These are phyloP conservation scores for Callorhinus ursinus DNA, from an alignment of 2,113 vertebrate genomes.

Conservation along the genomic window DNA sequence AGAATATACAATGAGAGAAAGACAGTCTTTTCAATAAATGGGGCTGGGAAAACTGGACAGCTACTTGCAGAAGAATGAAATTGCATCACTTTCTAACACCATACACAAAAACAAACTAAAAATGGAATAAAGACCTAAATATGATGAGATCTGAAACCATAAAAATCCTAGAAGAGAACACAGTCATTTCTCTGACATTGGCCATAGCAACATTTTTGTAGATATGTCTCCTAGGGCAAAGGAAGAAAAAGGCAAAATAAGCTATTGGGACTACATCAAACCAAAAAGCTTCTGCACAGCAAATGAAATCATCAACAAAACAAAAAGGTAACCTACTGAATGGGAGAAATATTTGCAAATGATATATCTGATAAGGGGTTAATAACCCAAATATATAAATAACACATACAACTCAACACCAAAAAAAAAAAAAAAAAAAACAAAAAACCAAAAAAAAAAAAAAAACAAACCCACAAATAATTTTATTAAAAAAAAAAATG, in stretches of 20 bases:
- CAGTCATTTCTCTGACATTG: background rate
- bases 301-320: background rate
- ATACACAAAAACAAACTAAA: background rate
- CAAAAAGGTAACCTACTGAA: background rate
- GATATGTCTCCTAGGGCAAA: background rate
- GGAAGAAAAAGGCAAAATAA: background rate
- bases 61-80: background rate
- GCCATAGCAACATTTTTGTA: background rate
- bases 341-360: background rate
- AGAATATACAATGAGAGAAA: background rate
- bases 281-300: background rate
- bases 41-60: background rate
- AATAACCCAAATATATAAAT: background rate
- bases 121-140: background rate
- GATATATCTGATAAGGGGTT: background rate
- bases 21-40: background rate
- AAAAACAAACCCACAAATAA: background rate
- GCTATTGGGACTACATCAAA: background rate
- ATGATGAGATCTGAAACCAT: background rate
- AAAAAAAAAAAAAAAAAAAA: background rate
- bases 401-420: background rate
- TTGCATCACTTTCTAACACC: background rate
- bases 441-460: background rate
- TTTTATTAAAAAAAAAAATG: background rate
- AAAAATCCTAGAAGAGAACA: background rate